Evolutionary conservation across 2,113 vertebrate species (phyloP), one percentile per base, ranked within the genome.

Genomic region (Saguinus imperator): DNA sequence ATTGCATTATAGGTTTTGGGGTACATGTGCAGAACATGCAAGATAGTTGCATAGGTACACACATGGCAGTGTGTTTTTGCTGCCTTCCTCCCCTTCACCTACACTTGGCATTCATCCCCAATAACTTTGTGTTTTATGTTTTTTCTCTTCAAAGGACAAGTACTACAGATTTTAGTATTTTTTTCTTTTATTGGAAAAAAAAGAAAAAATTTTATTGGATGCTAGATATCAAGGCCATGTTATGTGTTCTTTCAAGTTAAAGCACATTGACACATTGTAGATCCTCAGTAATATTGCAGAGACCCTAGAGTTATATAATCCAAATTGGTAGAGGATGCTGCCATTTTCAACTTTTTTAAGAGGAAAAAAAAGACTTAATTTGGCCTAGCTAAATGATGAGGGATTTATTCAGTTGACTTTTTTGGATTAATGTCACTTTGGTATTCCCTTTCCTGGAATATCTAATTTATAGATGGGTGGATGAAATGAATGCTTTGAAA

Each of bases 311-410:
- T 94, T 93, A 40, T 76, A 13, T 79, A 50, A 64, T 82, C 75
- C 55, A 89, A 66, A 17, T 35, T 61, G 8, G 77, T 87, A 37
- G 12, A 58, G 16, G 23, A 64, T 88, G 58, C 13, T 20, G 83
- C 23, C n/a, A 68, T 92, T 84, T 95, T 94, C 73, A 95, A 66
- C 23, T 81, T 64, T 61, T 93, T 89, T 55, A 83, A 76, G 23
- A 57, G 82, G 29, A 21, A 57, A 58, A 90, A 64, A 58, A 18
- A 32, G 61, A 7, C 57, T 23, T 55, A 40, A n/a, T 90, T 93
- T 92, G 40, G 37, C 16, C 11, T 81, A 48, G 20, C 4, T 97
- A 75, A 94, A 66, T 79, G 73, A 83, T 89, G 48, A 87, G 43
- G 23, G 16, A 50, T 85, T 94, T 79, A 93, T 84, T 88, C 76